Evolutionary conservation across 1,140 invertebrate species (phyloP).

Genomic region (Sinella curviseta): DNA sequence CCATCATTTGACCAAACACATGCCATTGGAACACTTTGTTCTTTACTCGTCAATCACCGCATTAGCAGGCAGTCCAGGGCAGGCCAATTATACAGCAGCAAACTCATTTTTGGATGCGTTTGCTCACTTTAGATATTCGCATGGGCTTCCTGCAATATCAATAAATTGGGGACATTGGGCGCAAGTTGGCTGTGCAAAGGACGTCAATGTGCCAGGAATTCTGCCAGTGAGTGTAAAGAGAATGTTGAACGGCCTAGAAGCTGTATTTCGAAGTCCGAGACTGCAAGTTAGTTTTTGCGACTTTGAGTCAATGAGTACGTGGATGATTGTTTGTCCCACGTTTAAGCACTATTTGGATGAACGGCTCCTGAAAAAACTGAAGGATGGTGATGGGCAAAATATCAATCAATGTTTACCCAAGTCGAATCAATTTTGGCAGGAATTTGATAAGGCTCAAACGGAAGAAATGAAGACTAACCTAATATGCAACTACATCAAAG

Average conservation of each 20-base stretch:
- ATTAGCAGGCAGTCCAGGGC: background rate
- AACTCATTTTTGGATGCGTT: background rate
- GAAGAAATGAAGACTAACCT: background rate
- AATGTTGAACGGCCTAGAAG: background rate
- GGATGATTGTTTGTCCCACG: background rate
- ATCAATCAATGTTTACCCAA: background rate
- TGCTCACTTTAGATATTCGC: background rate
- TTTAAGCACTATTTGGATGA: background rate
- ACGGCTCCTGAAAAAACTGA: background rate
- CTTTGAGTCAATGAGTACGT: background rate
- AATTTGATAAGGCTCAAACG: background rate
- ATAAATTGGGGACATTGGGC: constrained; percentile 2
- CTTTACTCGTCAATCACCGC: background rate
- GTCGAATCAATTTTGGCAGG: background rate
- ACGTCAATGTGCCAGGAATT: background rate
- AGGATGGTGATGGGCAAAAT: too few relatives aligned
- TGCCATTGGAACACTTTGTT: background rate
- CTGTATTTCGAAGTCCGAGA: background rate
- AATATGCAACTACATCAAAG: background rate
- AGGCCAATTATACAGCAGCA: background rate
- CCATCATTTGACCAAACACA: background rate
- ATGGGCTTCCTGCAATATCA: background rate
- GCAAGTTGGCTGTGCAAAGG: constrained; percentile 8
- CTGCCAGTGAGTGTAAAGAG: background rate
- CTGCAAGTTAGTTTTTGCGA: background rate